Percentiles rank a stretch among this genome's conserved stretches.
Evolutionary conservation across 2,113 vertebrate species (phyloP).

Genomic region (Piaya cayana): DNA sequence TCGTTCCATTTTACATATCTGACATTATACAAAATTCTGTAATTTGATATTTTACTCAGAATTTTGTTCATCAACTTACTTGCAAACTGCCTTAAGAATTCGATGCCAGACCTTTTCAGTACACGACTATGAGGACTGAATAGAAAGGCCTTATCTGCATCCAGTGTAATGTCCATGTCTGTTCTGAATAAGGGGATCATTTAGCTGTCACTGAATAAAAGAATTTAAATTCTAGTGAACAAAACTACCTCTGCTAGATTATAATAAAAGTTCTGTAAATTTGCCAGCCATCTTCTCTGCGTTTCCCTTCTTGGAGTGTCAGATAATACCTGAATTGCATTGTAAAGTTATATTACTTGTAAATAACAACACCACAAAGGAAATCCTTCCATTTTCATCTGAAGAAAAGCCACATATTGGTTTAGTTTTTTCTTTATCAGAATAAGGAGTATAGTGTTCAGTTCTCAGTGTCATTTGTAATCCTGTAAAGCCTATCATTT

Average conservation of each 20-base stretch:
- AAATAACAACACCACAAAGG: background rate
- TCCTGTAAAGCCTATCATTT: background rate
- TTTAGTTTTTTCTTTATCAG: background rate
- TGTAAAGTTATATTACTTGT: background rate
- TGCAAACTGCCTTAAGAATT: background rate
- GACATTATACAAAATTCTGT: background rate
- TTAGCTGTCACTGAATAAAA: background rate
- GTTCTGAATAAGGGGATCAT: background rate
- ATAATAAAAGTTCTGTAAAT: background rate
- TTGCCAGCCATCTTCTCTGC: background rate
- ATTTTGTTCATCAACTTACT: background rate
- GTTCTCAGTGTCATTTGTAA: background rate
- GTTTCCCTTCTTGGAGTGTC: background rate
- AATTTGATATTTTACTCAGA: background rate
- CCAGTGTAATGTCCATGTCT: background rate
- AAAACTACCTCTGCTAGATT: background rate
- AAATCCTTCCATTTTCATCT: background rate
- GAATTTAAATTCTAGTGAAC: background rate
- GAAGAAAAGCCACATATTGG: background rate
- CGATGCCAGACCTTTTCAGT: background rate
- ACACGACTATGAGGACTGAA: background rate
- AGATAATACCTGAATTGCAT: background rate
- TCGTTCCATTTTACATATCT: background rate
- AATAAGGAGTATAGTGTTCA: background rate
- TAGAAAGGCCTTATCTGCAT: background rate